phyloP scores from a whole-genome alignment of 23 tunicate species.

The Styela clava region DNA sequence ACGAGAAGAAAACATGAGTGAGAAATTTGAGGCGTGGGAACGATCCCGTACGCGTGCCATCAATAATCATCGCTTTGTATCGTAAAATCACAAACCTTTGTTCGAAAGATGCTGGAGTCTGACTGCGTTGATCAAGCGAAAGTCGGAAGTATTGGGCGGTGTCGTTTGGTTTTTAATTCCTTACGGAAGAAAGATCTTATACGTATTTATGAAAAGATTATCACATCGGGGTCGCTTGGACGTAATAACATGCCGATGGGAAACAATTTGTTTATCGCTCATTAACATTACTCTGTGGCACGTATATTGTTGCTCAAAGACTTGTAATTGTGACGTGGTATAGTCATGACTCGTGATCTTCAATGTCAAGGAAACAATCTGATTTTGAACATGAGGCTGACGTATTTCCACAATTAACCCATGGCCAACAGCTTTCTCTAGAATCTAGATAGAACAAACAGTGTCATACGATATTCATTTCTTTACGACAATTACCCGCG shows the following conservation, averaged over 20 bases:
- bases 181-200: not conserved
- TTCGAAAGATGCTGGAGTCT: not conserved
- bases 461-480: too few species aligned
- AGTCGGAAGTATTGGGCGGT: not conserved
- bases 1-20: not conserved
- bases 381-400: too few species aligned
- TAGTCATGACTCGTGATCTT: too few species aligned
- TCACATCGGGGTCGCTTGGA: not conserved
- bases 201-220: not conserved
- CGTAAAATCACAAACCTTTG: constrained; percentile 10
- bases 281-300: too few species aligned
- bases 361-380: too few species aligned
- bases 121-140: not conserved
- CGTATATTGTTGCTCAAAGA: too few species aligned
- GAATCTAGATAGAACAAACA: too few species aligned
- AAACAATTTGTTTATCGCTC: too few species aligned
- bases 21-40: constrained; percentile 17
- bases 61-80: constrained; percentile 14
- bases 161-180: not conserved
- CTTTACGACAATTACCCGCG: too few species aligned
- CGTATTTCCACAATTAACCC: too few species aligned
- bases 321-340: too few species aligned
- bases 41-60: not conserved
- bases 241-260: not conserved
- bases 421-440: too few species aligned